Conservation (phyloP, 2,888 invertebrate species). For the Netelia inedita region DNA sequence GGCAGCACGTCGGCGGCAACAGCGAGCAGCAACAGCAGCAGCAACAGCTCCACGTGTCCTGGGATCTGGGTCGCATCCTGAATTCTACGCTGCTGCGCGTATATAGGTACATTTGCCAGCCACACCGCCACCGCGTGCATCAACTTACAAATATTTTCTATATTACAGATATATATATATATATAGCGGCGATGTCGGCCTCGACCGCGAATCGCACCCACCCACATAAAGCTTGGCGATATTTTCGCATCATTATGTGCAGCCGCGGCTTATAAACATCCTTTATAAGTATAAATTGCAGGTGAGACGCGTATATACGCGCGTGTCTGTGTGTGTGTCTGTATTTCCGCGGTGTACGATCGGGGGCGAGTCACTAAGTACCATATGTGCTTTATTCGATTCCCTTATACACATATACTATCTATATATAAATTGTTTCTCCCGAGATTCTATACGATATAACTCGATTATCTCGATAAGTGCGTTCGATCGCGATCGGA, state of each 20-base stretch:
- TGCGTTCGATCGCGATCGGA: slow-evolving; percentile 49
- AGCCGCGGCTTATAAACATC: slow-evolving; percentile 30
- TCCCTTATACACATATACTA: slow-evolving; percentile 9
- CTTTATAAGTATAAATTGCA: slow-evolving; percentile 54
- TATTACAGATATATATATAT: too few species aligned
- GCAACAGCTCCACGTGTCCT: slow-evolving; percentile 70
- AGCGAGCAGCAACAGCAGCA: slow-evolving; percentile 63
- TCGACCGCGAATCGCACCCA: slow-evolving; percentile 66
- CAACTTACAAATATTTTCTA: not conserved
- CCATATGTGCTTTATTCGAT: slow-evolving; percentile 20
- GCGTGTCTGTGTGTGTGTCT: not conserved
- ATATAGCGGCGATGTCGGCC: slow-evolving; percentile 42
- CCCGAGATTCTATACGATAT: slow-evolving; percentile 51
- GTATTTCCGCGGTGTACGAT: not conserved
- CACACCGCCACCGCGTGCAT: slow-evolving; percentile 29
- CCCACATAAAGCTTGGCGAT: slow-evolving; percentile 64
- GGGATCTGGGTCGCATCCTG: slow-evolving; percentile 83
- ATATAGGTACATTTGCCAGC: slow-evolving; percentile 2
- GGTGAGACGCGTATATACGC: slow-evolving; percentile 13
- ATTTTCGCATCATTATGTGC: slow-evolving; percentile 59
- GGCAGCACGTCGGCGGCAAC: slow-evolving; percentile 39
- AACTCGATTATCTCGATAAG: slow-evolving; percentile 63
- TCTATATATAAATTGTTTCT: not conserved
- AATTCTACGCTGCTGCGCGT: slow-evolving; percentile 73
- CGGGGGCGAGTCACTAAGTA: slow-evolving; percentile 42